Base-by-base conservation (phyloP, 2,113 vertebrate species). In the Romanogobio albipinnatus region DNA sequence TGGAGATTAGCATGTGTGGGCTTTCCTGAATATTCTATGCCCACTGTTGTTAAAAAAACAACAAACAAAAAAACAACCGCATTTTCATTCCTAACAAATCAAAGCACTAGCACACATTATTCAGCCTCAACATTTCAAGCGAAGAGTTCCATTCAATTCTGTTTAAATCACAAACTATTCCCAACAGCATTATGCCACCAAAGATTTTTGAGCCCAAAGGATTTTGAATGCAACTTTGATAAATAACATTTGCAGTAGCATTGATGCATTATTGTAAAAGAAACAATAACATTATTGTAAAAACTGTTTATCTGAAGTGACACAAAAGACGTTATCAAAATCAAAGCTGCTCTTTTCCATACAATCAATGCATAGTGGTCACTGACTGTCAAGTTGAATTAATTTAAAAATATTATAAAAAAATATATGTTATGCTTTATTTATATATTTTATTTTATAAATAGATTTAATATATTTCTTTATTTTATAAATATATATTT, bases 1-100 rank as follows among this genome's bases (percentile, higher is more conserved):
- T 81, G 81, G 74, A 90, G 87, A 85, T 84, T 79, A 86, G 73
- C 59, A 61, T 87, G 86, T 91, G 90, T 91, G 83, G 91, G 90
- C 83, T 76, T 84, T 82, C 36, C 43, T 82, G 85, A 88, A 90
- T 82, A 84, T 81, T 87, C 81, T 75, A 84, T 81, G 74, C 71
- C 86, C 64, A 83, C 81, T 76, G 83, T 85, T 78, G 81, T 85
- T 70, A 78, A 79, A 78, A 43, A 56, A n/a, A 61, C 4, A 14
- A 0, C 3, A 9, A 10, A 53, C 2, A 53, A 5, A 76, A 10
- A 1, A 83, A 47, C 66, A 24, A 53, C 5, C 64, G 26, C 81
- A 58, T 58, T 73, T 82, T 68, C 36, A 78, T 82, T 58, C 56
- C 75, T 64, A 56, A 62, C 83, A 6, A 58, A 89, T 75, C 39